Conservation (phyloP, 2,113 vertebrate genomes). For the Melanerpes aurifrons region DNA sequence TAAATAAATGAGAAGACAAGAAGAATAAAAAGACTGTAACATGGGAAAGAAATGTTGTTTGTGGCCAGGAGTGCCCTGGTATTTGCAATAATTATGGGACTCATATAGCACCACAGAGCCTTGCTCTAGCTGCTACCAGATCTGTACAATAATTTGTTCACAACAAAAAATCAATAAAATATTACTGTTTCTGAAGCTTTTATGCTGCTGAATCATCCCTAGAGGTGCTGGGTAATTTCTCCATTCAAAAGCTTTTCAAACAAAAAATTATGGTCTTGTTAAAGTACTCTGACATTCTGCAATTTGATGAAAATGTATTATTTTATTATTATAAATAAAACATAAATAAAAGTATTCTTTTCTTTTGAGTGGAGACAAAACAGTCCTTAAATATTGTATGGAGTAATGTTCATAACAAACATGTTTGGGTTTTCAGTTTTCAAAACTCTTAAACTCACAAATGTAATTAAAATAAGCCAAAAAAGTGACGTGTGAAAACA, state of each 20-base stretch:
- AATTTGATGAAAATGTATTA: background rate
- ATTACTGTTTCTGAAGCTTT: conserved; percentile 15
- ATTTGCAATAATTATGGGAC: background rate
- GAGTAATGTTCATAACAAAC: background rate
- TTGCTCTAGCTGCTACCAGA: background rate
- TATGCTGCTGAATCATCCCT: background rate
- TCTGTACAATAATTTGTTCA: conserved; percentile 5
- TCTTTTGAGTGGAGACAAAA: background rate
- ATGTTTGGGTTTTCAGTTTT: background rate
- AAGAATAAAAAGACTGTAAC: background rate
- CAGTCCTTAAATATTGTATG: background rate
- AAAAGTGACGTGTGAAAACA: background rate
- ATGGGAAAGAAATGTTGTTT: background rate
- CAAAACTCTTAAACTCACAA: background rate
- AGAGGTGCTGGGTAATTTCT: background rate
- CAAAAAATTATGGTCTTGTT: background rate
- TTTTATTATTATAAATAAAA: background rate
- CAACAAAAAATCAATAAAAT: conserved; percentile 31
- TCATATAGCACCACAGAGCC: background rate
- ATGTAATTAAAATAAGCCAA: background rate
- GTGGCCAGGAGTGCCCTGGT: background rate
- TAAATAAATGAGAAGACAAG: conserved; percentile 42
- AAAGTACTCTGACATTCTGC: background rate
- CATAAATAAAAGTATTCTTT: background rate
- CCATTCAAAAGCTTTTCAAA: background rate